A percentile compares a stretch with the other conserved stretches of the same genome.
Evolutionary conservation across 2,113 vertebrate genomes (phyloP).

Genomic region (Psittacus erithacus): DNA sequence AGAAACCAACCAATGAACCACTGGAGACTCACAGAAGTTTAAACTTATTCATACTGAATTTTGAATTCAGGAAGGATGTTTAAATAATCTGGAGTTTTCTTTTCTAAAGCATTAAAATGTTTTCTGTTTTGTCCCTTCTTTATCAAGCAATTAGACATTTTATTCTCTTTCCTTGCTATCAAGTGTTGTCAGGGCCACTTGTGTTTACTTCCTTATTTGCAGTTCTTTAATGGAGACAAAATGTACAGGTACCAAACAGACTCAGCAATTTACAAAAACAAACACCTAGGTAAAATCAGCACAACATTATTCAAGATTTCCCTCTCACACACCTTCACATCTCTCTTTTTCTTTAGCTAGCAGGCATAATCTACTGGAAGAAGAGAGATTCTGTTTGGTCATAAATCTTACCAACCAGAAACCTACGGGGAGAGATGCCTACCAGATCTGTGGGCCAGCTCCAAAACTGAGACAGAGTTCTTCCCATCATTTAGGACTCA

Average conservation of each 20-base stretch:
- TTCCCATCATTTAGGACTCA: not conserved
- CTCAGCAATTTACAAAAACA: not conserved
- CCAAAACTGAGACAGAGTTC: not conserved
- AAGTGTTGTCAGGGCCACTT: not conserved
- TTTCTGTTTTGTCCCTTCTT: not conserved
- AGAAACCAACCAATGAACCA: accelerated
- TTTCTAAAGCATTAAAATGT: not conserved
- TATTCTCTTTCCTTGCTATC: not conserved
- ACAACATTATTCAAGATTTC: not conserved
- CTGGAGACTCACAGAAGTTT: not conserved
- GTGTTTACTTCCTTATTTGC: constrained; percentile 18
- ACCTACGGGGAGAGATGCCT: not conserved
- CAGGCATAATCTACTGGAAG: not conserved
- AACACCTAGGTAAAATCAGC: not conserved
- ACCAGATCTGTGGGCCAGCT: not conserved
- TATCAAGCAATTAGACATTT: not conserved
- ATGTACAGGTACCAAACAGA: not conserved
- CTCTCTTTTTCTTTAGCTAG: not conserved
- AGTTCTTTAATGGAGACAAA: not conserved
- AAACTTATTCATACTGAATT: not conserved
- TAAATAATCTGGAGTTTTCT: not conserved
- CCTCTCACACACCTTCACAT: not conserved
- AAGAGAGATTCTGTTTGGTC: not conserved
- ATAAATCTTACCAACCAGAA: not conserved
- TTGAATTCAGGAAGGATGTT: not conserved